Conservation (phyloP, 64 coral and sea anemone species). For the Acropora yongei region DNA sequence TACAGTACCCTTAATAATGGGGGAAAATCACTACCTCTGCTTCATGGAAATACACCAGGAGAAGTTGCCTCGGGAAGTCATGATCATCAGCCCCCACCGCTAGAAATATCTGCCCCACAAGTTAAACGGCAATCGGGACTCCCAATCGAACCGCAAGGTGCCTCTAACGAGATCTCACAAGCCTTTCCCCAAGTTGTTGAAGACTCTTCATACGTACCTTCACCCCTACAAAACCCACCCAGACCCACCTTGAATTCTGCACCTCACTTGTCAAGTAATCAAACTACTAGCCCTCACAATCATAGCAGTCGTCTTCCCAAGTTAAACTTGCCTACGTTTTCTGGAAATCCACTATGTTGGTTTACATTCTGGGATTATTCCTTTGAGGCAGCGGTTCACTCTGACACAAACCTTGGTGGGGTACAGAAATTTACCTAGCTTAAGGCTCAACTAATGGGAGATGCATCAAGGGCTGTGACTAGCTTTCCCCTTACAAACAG, state of each 20-base stretch:
- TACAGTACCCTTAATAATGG: no score
- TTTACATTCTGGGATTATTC: constrained; percentile 17
- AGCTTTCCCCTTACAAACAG: constrained; percentile 54
- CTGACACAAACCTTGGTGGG: constrained; percentile 23
- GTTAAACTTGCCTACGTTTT: constrained; percentile 9
- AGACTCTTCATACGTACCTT: background rate
- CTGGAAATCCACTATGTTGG: no score
- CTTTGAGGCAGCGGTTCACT: constrained; percentile 68
- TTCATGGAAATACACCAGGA: no score
- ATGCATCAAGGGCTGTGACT: constrained; percentile 43
- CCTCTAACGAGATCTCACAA: background rate
- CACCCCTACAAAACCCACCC: background rate
- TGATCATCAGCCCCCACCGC: background rate
- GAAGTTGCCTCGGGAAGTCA: no score
- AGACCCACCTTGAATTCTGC: background rate
- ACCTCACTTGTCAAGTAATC: background rate
- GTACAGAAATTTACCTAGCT: constrained; percentile 74
- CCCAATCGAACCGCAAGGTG: background rate
- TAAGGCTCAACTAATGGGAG: constrained; percentile 46
- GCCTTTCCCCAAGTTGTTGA: background rate
- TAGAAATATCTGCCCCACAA: background rate
- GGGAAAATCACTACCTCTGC: no score
- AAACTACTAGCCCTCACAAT: background rate
- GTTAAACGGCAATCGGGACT: background rate
- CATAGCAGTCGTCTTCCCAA: constrained; percentile 10